Evolutionary conservation across 2,113 vertebrate species (phyloP), one percentile per base, ranked within the genome.

Genomic region (Synchiropus splendidus): DNA sequence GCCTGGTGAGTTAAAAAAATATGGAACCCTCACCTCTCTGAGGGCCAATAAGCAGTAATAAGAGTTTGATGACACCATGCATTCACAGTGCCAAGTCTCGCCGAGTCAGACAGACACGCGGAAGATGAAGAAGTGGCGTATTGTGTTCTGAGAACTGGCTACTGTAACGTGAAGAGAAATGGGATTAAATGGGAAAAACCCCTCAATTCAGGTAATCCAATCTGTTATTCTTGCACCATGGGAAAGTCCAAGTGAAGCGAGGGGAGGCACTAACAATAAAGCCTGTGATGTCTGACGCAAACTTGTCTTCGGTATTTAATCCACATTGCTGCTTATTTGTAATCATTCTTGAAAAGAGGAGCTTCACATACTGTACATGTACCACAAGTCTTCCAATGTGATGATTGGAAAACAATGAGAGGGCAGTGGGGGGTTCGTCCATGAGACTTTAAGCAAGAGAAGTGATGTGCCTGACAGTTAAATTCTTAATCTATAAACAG

Each of bases 181-280:
- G 27, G 57, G 50, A 51, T 74, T 65, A 53, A 63, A 63, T 64
- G 53, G 58, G 61, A 54, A 58, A 67, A 70, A 61, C 58, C 52
- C 52, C 50, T 51, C 41, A 67, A 72, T 64, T 67, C 39, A 52
- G 57, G 67, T 62, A 69, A 74, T 70, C 52, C 56, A 56, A 54
- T 64, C 61, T 61, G 61, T 60, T 55, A 52, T 57, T 70, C 33
- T 39, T 44, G 10, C 27, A 37, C 54, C 57, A 63, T 54, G 68
- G 61, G 67, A 69, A 68, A 51, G 48, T 58, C 53, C 46, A 57
- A 0, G 40, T 37, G 45, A 64, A 49, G 17, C 17, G 50, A 51
- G 54, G 34, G 59, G 58, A 50, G 33, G 47, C 11, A 36, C 48
- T 27, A 50, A 43, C 41, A 46, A 17, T 1, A 54, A 51, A 53